A percentile compares a stretch with the other conserved stretches of the same genome.
Conservation (phyloP, 2,113 vertebrate genomes). For the Illadopsis cleaveri region DNA sequence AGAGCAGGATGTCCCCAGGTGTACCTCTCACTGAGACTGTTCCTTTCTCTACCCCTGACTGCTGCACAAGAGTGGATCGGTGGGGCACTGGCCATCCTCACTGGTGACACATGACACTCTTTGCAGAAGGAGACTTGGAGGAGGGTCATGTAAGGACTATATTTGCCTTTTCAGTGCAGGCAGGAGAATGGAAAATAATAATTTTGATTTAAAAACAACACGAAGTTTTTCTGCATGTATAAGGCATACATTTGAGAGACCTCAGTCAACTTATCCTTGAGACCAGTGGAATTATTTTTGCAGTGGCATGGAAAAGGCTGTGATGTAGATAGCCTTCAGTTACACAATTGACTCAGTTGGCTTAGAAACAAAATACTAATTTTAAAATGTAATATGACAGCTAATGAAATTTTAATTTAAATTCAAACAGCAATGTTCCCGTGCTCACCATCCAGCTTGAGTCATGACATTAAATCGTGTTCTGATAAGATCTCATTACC, state of each 20-base stretch:
- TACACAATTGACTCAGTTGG: background rate
- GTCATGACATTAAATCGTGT: background rate
- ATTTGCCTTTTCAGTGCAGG: background rate
- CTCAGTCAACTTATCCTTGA: background rate
- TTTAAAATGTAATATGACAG: background rate
- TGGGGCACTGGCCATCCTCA: background rate
- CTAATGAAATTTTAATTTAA: background rate
- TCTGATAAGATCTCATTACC: background rate
- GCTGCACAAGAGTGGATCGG: fast-evolving
- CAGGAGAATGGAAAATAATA: background rate
- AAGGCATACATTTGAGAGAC: background rate
- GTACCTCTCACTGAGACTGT: background rate
- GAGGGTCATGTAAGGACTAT: background rate
- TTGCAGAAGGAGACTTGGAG: background rate
- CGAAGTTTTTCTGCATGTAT: background rate
- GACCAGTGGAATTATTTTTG: background rate
- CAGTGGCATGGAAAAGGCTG: background rate
- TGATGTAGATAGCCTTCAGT: background rate
- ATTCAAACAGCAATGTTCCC: background rate
- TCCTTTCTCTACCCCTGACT: background rate
- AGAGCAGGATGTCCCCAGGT: background rate
- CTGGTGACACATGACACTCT: background rate
- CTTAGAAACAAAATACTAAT: background rate
- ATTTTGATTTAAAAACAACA: background rate
- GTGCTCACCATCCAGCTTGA: background rate